A percentile compares a stretch with the other conserved stretches of the same genome.
phyloP scores from a whole-genome alignment of 1,140 invertebrate species.

The Helicorthomorpha holstii region DNA sequence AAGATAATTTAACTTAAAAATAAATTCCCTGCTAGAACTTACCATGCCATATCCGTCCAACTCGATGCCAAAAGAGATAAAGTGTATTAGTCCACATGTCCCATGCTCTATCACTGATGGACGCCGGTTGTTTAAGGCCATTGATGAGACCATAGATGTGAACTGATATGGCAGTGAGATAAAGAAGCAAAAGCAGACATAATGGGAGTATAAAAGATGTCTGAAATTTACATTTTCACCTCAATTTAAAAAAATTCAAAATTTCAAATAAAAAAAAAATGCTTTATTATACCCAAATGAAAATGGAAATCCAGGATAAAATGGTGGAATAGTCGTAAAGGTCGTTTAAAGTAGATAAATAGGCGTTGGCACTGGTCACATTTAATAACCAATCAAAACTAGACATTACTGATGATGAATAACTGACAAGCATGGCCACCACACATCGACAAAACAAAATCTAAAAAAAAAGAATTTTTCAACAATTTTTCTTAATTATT shows the following conservation, averaged over 20 bases:
- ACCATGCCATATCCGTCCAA: slow-evolving; percentile 91
- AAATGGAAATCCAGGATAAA: slow-evolving; percentile 30
- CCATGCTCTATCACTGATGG: slow-evolving; percentile 54
- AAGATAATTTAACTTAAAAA: background rate
- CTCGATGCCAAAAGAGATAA: slow-evolving; percentile 84
- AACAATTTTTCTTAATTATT: no score
- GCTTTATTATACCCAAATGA: slow-evolving; percentile 29
- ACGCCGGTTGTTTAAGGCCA: slow-evolving; percentile 38
- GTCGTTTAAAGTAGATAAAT: no score
- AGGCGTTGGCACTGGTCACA: no score
- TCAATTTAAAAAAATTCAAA: slow-evolving; percentile 1
- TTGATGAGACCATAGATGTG: slow-evolving; percentile 71
- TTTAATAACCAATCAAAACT: no score
- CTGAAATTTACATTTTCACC: slow-evolving; percentile 10
- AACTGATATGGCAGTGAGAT: slow-evolving; percentile 66
- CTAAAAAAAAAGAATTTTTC: no score
- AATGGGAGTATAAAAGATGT: slow-evolving; percentile 69
- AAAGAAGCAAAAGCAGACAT: slow-evolving; percentile 66
- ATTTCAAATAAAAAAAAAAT: background rate
- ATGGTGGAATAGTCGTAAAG: no score
- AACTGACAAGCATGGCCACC: no score
- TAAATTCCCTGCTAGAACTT: slow-evolving; percentile 14
- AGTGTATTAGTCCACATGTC: slow-evolving; percentile 63
- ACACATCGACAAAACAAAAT: no score
- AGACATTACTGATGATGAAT: no score